These are phyloP conservation scores for Drosophila quinaria DNA, from an alignment of 2,888 invertebrate genomes.

Conservation along the genomic window DNA sequence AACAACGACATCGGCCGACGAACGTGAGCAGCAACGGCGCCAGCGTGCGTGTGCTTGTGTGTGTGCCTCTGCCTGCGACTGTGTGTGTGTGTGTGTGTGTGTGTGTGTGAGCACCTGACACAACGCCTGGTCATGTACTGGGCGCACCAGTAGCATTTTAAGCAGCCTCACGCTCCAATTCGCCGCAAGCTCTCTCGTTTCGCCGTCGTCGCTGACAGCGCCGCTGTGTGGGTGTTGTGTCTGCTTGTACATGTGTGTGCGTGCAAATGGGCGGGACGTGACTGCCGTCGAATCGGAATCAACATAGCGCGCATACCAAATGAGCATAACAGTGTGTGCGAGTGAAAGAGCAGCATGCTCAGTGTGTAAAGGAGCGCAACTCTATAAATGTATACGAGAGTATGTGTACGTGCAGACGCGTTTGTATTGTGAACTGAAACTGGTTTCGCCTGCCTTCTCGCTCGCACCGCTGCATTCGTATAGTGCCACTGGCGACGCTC, in stretches of 20 bases:
- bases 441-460: conserved; percentile 66
- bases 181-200: conserved; percentile 60
- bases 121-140: conserved; percentile 85
- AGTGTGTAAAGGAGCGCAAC: conserved; percentile 42
- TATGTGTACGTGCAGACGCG: conserved; percentile 59
- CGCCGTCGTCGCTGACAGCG: conserved; percentile 25
- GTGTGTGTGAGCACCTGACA: conserved; percentile 83
- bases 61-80: conserved; percentile 21
- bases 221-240: conserved; percentile 42
- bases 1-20: conserved; percentile 39
- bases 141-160: conserved; percentile 86
- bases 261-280: conserved; percentile 87
- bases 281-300: conserved; percentile 86
- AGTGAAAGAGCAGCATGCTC: conserved; percentile 34
- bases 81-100: conserved; percentile 30
- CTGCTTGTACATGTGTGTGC: conserved; percentile 61
- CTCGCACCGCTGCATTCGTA: conserved; percentile 37
- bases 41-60: conserved; percentile 16
- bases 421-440: conserved; percentile 70
- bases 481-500: conserved; percentile 9
- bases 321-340: conserved; percentile 64
- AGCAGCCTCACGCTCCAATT: conserved; percentile 86
- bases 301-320: conserved; percentile 84
- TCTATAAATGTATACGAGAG: conserved; percentile 27
- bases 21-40: conserved; percentile 55